These are phyloP conservation scores for Fukomys damarensis DNA, from an alignment of 2,113 vertebrate species.

Conservation along the genomic window DNA sequence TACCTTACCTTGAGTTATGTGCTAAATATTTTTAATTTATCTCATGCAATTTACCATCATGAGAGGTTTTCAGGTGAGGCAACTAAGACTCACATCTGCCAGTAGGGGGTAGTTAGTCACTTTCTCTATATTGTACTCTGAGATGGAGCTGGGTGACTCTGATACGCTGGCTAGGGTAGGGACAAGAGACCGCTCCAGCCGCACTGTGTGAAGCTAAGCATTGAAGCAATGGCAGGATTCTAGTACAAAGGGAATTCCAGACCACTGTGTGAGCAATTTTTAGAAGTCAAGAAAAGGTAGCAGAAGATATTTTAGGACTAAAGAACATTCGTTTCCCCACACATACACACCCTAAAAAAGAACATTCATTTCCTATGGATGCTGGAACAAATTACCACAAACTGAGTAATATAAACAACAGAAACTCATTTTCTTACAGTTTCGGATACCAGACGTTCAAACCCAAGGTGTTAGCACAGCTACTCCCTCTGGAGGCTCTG, in stretches of 20 bases:
- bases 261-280: neutral
- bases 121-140: neutral
- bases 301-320: neutral
- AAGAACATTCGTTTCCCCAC: neutral
- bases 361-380: neutral
- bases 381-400: neutral
- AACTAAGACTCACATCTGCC: neutral
- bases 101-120: no score
- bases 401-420: neutral
- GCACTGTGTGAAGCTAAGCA: neutral
- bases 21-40: neutral
- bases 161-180: fast-evolving
- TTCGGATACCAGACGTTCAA: neutral
- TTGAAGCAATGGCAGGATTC: neutral
- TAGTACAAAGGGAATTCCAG: neutral
- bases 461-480: neutral
- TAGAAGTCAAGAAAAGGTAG: neutral
- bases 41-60: neutral
- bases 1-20: neutral
- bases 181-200: neutral
- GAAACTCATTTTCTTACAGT: neutral
- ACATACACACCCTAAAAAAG: no score
- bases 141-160: neutral
- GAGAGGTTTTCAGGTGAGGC: neutral
- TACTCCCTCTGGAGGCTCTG: neutral